A percentile compares a stretch with the other conserved stretches of the same genome.
Conservation (phyloP, 2,797 vertebrate genomes). For the Alosa sapidissima region DNA sequence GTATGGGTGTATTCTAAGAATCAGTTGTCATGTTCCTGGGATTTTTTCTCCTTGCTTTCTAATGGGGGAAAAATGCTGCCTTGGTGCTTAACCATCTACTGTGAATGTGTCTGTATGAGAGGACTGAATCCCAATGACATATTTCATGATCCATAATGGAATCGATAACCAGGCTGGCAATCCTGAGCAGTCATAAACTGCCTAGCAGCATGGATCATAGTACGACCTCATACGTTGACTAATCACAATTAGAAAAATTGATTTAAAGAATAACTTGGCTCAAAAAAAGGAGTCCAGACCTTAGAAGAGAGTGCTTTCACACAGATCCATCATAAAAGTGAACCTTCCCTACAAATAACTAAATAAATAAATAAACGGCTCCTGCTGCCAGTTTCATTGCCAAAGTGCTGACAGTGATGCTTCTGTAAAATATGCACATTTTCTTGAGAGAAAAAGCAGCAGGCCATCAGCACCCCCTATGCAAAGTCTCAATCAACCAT, state of each 20-base stretch:
- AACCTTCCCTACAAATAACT: not conserved
- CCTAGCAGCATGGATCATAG: not conserved
- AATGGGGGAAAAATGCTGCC: not conserved
- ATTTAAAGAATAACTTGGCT: not conserved
- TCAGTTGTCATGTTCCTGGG: not conserved
- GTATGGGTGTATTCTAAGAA: not conserved
- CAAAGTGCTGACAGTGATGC: slow-evolving; percentile 40
- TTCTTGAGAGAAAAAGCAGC: slow-evolving; percentile 28
- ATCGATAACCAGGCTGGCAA: not conserved
- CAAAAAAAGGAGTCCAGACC: not conserved
- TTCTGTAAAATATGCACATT: slow-evolving; percentile 49
- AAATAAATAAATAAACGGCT: not conserved
- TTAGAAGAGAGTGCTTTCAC: not conserved
- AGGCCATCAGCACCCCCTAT: slow-evolving; percentile 28
- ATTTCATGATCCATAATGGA: not conserved
- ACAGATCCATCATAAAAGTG: not conserved
- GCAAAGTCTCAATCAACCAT: slow-evolving; percentile 39
- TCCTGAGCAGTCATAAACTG: not conserved
- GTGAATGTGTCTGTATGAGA: not conserved
- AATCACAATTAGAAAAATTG: not conserved
- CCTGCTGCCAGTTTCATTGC: slow-evolving; percentile 21
- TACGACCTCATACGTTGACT: not conserved
- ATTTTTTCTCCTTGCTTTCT: not conserved
- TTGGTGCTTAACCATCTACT: not conserved
- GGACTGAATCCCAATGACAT: not conserved